phyloP scores from a whole-genome alignment of 2,797 vertebrate genomes.

The Eulemur rubriventer region DNA sequence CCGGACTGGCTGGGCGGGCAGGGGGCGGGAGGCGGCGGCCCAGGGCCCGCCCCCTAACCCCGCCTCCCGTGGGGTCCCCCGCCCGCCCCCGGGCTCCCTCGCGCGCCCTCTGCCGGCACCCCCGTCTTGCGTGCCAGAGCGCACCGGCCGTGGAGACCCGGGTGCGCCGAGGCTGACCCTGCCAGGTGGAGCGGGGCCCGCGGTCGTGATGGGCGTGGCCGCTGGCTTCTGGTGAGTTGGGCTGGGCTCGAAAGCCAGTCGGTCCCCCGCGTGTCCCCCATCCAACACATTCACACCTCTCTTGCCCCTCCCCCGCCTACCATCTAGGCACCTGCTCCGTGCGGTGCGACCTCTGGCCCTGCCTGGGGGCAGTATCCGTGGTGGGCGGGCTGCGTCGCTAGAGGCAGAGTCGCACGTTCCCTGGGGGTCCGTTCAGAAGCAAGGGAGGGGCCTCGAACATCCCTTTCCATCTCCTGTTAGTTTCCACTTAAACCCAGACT shows the following conservation, averaged over 20 bases:
- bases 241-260: background rate
- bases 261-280: background rate
- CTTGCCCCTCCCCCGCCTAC: background rate
- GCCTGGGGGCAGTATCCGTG: background rate
- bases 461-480: background rate
- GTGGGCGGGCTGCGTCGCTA: background rate
- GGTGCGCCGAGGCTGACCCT: background rate
- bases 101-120: constrained; percentile 73
- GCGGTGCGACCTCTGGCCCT: background rate
- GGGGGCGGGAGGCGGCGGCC: constrained; percentile 43
- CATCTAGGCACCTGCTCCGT: background rate
- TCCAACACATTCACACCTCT: background rate
- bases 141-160: background rate
- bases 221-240: background rate
- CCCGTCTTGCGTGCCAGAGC: background rate
- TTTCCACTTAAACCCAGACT: constrained; percentile 14
- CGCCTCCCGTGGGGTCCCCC: constrained; percentile 43
- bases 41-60: constrained; percentile 31
- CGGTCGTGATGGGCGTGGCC: background rate
- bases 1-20: background rate
- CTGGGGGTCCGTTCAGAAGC: background rate
- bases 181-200: background rate
- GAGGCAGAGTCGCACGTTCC: background rate
- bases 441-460: background rate
- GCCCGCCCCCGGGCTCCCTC: background rate